Evolutionary conservation across 2,797 vertebrate genomes (phyloP), one percentile per base, ranked within the genome.

Genomic region (Linurgus olivaceus): DNA sequence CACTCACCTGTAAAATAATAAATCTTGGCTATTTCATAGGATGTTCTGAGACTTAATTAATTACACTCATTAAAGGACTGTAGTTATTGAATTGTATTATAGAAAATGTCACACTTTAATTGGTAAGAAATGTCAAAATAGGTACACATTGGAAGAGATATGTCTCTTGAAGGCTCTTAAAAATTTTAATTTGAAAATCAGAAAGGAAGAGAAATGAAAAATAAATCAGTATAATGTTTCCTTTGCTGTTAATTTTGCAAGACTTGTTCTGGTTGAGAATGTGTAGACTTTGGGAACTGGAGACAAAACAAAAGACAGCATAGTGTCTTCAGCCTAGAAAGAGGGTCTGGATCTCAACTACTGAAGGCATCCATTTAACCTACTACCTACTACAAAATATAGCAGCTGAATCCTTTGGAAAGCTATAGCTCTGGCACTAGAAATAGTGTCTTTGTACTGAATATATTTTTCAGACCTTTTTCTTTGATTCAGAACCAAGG

Each of bases 1-100:
- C 58, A 65, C n/a, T 54, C 35, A 83, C 33, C 58, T 88, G 37
- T 28, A 61, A 80, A 91, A 85, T 59, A 71, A 80, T 67, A 80
- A 73, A 83, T 31, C 80, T 66, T 66, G n/a, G 8, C 14, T 76
- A 82, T 63, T 88, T 92, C 63, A 70, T 45, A 86, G 28, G 29
- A 48, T 86, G 17, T 72, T 94, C 52, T 63, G 61, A 93, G 23
- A 37, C 57, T 90, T 90, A 88, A 94, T 92, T 88, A 86, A 83
- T 16, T 63, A 31, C 18, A 45, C 11, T 83, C 44, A 58, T 77
- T 83, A 93, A 80, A 94, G 52, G 59, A 73, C 26, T 51, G 20
- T 31, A 52, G 55, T 82, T 87, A 16, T 52, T 66, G 71, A 20
- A 59, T 6, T 70, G 21, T 71, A 54, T 63, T 80, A 71, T 21